A percentile compares a stretch with the other conserved stretches of the same genome.
These are phyloP conservation scores for Prenolepis imparis DNA, from an alignment of 2,888 invertebrate species.

Conservation along the genomic window DNA sequence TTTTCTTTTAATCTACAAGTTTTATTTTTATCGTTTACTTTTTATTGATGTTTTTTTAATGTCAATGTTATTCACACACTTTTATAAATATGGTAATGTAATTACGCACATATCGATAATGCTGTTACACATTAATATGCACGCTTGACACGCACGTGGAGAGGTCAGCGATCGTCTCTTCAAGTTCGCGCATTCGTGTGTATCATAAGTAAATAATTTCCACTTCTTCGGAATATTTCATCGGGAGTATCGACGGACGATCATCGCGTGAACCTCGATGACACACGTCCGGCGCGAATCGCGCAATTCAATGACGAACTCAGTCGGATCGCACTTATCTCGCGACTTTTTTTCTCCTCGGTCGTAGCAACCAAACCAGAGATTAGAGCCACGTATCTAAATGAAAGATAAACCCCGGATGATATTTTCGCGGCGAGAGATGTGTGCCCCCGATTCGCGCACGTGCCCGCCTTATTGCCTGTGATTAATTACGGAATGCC, in stretches of 20 bases:
- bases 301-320: conserved; percentile 61
- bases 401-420: conserved; percentile 73
- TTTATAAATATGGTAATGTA: not conserved
- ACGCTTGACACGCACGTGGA: conserved; percentile 16
- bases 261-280: conserved; percentile 51
- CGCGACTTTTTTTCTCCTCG: conserved; percentile 58
- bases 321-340: conserved; percentile 61
- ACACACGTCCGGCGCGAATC: conserved; percentile 54
- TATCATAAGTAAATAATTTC: conserved; percentile 51
- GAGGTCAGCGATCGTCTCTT: conserved; percentile 44
- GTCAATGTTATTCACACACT: not conserved
- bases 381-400: conserved; percentile 62
- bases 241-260: conserved; percentile 34
- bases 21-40: not conserved
- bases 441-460: conserved; percentile 70
- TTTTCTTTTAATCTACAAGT: not conserved
- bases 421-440: conserved; percentile 66
- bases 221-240: not conserved
- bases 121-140: conserved; percentile 2
- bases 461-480: conserved; percentile 64
- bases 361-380: conserved; percentile 47
- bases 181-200: conserved; percentile 19
- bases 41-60: not conserved
- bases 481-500: not conserved
- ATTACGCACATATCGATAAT: not conserved